These are phyloP conservation scores for Halisarca cf. caerulea DNA, from an alignment of 37 sponge, comb jelly and placozoan species.

Conservation along the genomic window DNA sequence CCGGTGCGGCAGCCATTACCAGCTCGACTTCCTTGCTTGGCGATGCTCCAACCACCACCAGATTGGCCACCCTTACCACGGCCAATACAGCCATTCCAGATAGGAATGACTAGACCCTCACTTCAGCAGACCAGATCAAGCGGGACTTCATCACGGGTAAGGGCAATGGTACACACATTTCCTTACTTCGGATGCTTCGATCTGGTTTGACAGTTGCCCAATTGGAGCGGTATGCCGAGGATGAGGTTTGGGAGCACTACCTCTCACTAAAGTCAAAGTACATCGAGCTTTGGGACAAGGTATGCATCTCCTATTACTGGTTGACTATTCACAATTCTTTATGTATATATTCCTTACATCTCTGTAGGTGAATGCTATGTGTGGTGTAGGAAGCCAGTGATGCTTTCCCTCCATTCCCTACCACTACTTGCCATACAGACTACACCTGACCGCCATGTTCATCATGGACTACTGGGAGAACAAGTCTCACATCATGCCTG, in stretches of 20 bases:
- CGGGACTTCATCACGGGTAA: conserved; percentile 26
- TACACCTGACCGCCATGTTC: background rate
- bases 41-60: background rate
- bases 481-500: conserved; percentile 1
- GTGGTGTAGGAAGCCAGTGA: background rate
- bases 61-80: background rate
- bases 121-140: conserved; percentile 11
- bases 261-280: too few species aligned
- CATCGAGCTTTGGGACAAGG: too few species aligned
- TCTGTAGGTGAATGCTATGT: background rate
- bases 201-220: too few species aligned
- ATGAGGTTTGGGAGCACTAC: too few species aligned
- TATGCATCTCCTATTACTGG: too few species aligned
- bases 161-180: conserved; percentile 25
- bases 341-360: background rate
- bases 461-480: background rate
- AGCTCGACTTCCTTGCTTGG: background rate
- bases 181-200: too few species aligned
- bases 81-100: background rate
- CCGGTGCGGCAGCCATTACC: background rate
- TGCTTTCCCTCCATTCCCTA: background rate
- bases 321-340: too few species aligned
- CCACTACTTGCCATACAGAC: too few species aligned
- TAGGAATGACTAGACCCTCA: background rate
- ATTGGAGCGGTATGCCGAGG: too few species aligned